Evolutionary conservation across 92 coral and sea anemone genomes (phyloP), one percentile per base, ranked within the genome.

Genomic region (Nematostella vectensis): DNA sequence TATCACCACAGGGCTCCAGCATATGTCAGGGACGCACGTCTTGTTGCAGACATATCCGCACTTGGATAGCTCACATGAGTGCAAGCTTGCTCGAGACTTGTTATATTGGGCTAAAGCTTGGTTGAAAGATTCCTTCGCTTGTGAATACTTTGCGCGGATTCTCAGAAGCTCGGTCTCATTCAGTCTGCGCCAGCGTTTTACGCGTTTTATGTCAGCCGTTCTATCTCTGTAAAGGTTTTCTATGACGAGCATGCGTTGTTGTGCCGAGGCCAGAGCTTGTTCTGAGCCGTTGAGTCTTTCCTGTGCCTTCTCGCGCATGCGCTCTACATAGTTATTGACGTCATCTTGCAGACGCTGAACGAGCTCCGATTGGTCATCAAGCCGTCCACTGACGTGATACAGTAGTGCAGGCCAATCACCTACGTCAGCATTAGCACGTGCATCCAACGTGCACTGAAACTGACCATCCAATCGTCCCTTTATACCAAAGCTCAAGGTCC

Each of bases 351-450:
- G 48, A 29, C 48, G 19, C 27, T 21, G 30, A 15, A 61, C 54
- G 17, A 73, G 37, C 27, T 12, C 58, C 15, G 80, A 73, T 15
- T 37, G 26, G 2, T 51, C 31, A 27, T 59, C 65, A 67, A 65
- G 64, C 39, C 25, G 15, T 10, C 80, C 80, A 31, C 37, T 58
- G 27, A 55, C 57, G 44, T 59, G 57, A 31, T 36, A 73, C 28
- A 65, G 47, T 28, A 73, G 19, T 3, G 67, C 25, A 13, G 50
- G 59, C 80, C 80, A 73, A 0, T 40, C 73, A n/a, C 50, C 70
- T 11, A 56, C 72, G 11, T 42, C 55, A 11, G 57, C 45, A 44
- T 58, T 44, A 44, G 80, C 80, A 12, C 62, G 37, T 36, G 65
- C 31, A 29, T 65, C 40, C 4, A 73, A 44, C 2, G 71, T n/a